These are phyloP conservation scores for Drosophila arawakana DNA, from an alignment of 1,140 invertebrate species.

Conservation along the genomic window DNA sequence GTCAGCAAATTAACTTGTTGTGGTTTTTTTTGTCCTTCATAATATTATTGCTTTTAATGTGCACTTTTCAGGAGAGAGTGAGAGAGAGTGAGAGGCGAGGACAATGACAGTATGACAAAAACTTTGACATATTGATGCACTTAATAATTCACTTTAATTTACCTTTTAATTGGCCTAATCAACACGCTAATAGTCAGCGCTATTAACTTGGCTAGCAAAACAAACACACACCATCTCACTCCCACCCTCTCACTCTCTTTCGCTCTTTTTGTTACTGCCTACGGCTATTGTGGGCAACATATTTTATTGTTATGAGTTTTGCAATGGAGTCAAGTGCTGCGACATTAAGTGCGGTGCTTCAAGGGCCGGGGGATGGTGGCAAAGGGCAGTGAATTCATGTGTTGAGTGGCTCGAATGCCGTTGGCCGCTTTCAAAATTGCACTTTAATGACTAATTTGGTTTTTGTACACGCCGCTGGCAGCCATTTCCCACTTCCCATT, in stretches of 20 bases:
- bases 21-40: neutral
- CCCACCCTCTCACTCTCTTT: neutral
- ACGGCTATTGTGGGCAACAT: conserved; percentile 50
- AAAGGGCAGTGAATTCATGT: neutral
- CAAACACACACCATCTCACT: conserved; percentile 8
- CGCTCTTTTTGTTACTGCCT: conserved; percentile 5
- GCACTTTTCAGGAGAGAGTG: neutral
- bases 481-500: neutral
- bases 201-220: conserved; percentile 55
- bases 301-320: conserved; percentile 78
- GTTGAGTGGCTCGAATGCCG: conserved; percentile 28
- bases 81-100: neutral
- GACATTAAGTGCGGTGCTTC: neutral
- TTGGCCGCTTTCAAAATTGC: conserved; percentile 73
- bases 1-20: neutral
- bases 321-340: conserved; percentile 34
- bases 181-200: conserved; percentile 71
- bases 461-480: conserved; percentile 47
- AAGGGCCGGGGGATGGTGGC: neutral
- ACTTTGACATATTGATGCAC: conserved; percentile 32
- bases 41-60: neutral
- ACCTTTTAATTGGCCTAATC: conserved; percentile 77
- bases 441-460: conserved; percentile 81
- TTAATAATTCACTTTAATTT: conserved; percentile 80
- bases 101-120: conserved; percentile 22